Percentiles rank a stretch among this genome's conserved stretches.
Conservation (phyloP, 2,888 invertebrate species). For the Hololepta plana region DNA sequence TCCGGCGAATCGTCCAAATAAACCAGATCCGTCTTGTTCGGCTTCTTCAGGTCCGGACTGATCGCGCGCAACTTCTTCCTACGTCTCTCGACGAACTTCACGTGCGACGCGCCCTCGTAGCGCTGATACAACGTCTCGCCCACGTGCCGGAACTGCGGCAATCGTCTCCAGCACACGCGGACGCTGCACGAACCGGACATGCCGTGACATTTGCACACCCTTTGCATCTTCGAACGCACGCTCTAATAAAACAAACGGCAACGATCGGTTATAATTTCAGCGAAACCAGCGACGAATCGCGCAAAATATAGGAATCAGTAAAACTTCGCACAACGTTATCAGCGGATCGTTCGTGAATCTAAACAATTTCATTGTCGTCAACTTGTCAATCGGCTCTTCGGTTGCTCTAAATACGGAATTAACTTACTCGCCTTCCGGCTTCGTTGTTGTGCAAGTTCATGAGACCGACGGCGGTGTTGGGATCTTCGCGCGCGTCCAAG, state of each 20-base stretch:
- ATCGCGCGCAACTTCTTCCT: constrained; percentile 53
- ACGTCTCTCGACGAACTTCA: constrained; percentile 47
- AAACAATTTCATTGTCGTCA: too few species aligned
- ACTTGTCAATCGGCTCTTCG: too few species aligned
- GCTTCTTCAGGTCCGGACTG: constrained; percentile 64
- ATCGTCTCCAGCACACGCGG: constrained; percentile 75
- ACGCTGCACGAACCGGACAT: constrained; percentile 86
- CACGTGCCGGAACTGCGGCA: constrained; percentile 58
- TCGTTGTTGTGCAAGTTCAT: constrained; percentile 90
- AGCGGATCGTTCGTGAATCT: too few species aligned
- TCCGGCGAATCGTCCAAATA: constrained; percentile 82
- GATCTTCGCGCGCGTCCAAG: constrained; percentile 65
- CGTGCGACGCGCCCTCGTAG: constrained; percentile 77
- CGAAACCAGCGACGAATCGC: constrained; percentile 3
- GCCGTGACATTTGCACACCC: constrained; percentile 85
- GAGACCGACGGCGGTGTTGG: constrained; percentile 50
- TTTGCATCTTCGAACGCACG: constrained; percentile 60
- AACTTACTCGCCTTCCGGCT: constrained; percentile 65
- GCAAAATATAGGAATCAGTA: constrained; percentile 5
- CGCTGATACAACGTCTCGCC: constrained; percentile 60
- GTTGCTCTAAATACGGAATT: constrained; percentile 2
- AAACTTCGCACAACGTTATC: neutral
- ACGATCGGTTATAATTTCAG: constrained; percentile 1
- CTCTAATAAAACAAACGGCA: constrained; percentile 27
- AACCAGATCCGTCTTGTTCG: constrained; percentile 79